Conservation (phyloP, 2,113 vertebrate genomes). For the Xiphophorus hellerii region DNA sequence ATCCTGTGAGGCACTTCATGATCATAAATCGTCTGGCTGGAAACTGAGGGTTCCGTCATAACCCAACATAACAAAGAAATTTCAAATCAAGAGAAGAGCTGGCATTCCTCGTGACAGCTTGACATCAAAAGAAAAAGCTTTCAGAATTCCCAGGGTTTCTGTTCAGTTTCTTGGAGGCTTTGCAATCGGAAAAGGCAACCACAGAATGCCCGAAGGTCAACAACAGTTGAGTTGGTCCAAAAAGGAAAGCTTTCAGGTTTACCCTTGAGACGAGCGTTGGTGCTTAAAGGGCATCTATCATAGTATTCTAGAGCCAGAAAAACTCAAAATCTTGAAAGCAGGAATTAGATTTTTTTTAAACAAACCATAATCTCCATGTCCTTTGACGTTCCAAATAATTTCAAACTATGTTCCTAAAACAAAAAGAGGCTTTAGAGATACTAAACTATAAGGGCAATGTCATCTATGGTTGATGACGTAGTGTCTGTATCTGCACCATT, state of each 20-base stretch:
- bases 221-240: conserved; percentile 4
- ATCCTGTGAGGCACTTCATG: conserved; percentile 73
- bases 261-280: neutral
- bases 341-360: too few species aligned
- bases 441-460: neutral
- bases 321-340: too few species aligned
- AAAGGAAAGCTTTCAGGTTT: neutral
- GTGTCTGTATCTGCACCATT: neutral
- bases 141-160: conserved; percentile 47
- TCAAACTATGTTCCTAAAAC: neutral
- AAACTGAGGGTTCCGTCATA: conserved; percentile 60
- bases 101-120: conserved; percentile 56
- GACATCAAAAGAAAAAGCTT: conserved; percentile 49
- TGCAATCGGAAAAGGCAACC: conserved; percentile 20
- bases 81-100: conserved; percentile 59
- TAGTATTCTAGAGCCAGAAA: too few species aligned
- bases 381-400: neutral
- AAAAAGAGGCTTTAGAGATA: neutral
- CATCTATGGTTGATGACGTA: neutral
- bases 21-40: conserved; percentile 76
- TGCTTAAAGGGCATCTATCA: neutral
- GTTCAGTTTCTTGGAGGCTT: conserved; percentile 40
- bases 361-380: neutral
- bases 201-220: conserved; percentile 19
- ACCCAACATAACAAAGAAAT: conserved; percentile 63